Evolutionary conservation across 2,888 invertebrate species (phyloP), one percentile per base, ranked within the genome.

Genomic region (Plutella xylostella): DNA sequence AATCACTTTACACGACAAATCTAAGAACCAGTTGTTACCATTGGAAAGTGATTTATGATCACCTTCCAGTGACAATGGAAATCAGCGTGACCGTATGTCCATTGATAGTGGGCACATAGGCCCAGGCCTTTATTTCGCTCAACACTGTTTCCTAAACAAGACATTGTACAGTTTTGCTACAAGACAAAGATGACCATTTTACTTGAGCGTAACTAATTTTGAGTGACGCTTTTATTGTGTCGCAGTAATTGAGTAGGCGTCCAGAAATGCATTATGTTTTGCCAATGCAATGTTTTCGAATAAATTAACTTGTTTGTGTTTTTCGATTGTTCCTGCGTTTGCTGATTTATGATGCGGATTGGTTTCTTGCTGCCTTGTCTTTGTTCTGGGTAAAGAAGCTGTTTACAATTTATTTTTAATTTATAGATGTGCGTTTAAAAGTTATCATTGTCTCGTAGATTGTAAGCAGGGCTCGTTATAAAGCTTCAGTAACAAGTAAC

Each of bases 121-220:
- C n/a, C n/a, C 57, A 52, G 41, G 47, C 62, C 51, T 61, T 69
- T 68, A 63, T 67, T 57, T 55, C 45, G 53, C 55, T 58, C 55
- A 65, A 57, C 61, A 56, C 57, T 78, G 71, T 78, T 75, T 73
- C 58, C 58, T 70, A 72, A 79, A 79, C 74, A 78, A 78, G 72
- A 74, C 63, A 63, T 73, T 66, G 69, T 61, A 66, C 65, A 56
- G 54, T 51, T 51, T 28, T 59, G 61, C 55, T 63, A 63, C 61
- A n/a, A n/a, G n/a, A n/a, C n/a, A n/a, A n/a, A n/a, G n/a, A n/a
- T n/a, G n/a, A n/a, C n/a, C n/a, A 64, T 65, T 65, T 61, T 57
- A 58, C 46, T 61, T 56, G 51, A 49, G 58, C 63, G 62, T 64
- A 52, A 65, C 66, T 53, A 58, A 71, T 65, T 58, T 57, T 54